Percentiles rank a stretch among this genome's conserved stretches.
phyloP scores from a whole-genome alignment of 2,113 vertebrate species.

The Plectropomus leopardus region DNA sequence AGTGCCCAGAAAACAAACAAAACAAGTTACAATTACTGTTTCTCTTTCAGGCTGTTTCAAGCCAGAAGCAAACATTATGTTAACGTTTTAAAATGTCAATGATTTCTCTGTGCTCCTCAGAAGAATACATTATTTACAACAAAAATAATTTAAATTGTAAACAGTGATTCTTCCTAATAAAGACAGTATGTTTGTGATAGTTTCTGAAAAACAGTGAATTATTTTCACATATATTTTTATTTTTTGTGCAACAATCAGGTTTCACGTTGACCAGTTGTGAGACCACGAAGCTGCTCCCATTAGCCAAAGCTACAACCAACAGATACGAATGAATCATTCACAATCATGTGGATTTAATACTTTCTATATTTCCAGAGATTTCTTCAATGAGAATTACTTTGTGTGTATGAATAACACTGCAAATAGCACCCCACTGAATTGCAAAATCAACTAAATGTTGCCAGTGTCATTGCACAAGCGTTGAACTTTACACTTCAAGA shows the following conservation, averaged over 20 bases:
- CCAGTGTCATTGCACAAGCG: conserved; percentile 35
- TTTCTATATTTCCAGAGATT: neutral
- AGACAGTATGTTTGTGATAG: neutral
- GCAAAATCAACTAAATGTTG: conserved; percentile 27
- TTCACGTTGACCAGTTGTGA: neutral
- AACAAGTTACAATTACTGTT: neutral
- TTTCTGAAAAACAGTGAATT: neutral
- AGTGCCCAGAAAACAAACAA: neutral
- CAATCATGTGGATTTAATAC: neutral
- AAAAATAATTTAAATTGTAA: neutral
- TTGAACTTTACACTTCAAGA: conserved; percentile 15
- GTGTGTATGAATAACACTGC: neutral
- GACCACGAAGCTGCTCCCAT: neutral
- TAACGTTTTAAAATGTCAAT: neutral
- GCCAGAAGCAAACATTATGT: neutral
- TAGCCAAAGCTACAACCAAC: conserved; percentile 20
- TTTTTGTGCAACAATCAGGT: neutral
- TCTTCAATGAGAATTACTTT: neutral
- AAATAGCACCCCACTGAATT: conserved; percentile 1
- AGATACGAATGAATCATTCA: neutral
- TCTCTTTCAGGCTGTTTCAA: neutral
- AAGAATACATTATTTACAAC: neutral
- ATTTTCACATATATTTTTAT: too few species aligned
- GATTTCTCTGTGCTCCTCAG: neutral
- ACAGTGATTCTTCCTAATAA: neutral